Percentiles rank a stretch among this genome's conserved stretches.
Evolutionary conservation across 2,888 invertebrate genomes (phyloP).

Genomic region (Anaspis maculata): DNA sequence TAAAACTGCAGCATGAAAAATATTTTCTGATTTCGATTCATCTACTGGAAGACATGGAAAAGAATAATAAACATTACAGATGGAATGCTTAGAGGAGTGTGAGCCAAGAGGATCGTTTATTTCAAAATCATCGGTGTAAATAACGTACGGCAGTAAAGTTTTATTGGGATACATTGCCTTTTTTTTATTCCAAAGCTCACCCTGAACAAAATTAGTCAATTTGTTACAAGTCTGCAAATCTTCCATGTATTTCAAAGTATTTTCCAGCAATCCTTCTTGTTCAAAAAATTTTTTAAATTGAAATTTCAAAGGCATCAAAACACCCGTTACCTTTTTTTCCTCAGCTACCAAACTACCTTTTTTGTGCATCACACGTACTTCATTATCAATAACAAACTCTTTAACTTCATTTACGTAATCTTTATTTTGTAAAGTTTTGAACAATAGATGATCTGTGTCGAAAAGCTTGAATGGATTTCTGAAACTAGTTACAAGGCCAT

Average conservation of each 20-base stretch:
- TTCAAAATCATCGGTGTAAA: constrained; percentile 23
- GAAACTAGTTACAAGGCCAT: background rate
- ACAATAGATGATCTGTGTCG: background rate
- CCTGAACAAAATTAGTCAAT: constrained; percentile 18
- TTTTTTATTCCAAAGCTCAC: constrained; percentile 21
- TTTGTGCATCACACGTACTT: background rate
- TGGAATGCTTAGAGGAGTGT: constrained; percentile 15
- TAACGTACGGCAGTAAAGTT: constrained; percentile 17
- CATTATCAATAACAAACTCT: constrained; percentile 1
- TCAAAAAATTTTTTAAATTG: constrained; percentile 1
- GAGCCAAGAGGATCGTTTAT: constrained; percentile 24
- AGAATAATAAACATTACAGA: constrained; percentile 21
- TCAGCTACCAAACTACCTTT: background rate
- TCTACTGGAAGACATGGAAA: constrained; percentile 18
- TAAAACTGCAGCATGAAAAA: constrained; percentile 16
- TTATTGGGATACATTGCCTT: constrained; percentile 14
- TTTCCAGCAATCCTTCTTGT: background rate
- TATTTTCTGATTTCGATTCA: constrained; percentile 18
- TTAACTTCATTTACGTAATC: background rate
- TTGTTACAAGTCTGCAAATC: background rate
- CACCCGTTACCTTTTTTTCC: background rate
- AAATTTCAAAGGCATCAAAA: background rate
- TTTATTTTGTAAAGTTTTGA: background rate
- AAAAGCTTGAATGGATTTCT: background rate
- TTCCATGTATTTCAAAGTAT: background rate